Percentiles rank a stretch among this genome's conserved stretches.
These are phyloP conservation scores for Drosophila neocordata DNA, from an alignment of 1,140 invertebrate species.

Conservation along the genomic window DNA sequence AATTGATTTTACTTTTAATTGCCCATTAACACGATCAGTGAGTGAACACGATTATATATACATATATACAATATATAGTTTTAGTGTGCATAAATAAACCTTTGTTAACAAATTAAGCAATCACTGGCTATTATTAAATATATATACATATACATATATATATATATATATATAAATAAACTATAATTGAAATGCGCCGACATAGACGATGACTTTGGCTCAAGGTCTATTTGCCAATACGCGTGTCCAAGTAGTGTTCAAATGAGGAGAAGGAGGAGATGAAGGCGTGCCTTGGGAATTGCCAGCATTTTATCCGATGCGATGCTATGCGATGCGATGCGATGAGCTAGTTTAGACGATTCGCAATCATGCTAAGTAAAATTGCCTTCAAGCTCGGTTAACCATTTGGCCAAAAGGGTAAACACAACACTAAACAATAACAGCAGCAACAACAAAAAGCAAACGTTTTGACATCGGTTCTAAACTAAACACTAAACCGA, in stretches of 20 bases:
- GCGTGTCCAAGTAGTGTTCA: slow-evolving; percentile 37
- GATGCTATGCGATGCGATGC: slow-evolving; percentile 26
- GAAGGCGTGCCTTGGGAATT: slow-evolving; percentile 40
- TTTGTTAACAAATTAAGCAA: slow-evolving; percentile 78
- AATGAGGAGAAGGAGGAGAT: background rate
- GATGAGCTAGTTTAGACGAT: slow-evolving; percentile 28
- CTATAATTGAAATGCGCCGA: slow-evolving; percentile 70
- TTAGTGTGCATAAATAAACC: slow-evolving; percentile 33
- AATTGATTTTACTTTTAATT: slow-evolving; percentile 66
- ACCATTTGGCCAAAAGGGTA: slow-evolving; percentile 46
- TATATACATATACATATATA: background rate
- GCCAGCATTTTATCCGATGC: slow-evolving; percentile 27
- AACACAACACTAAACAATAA: slow-evolving; percentile 21
- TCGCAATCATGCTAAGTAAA: slow-evolving; percentile 73
- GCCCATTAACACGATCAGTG: slow-evolving; percentile 64
- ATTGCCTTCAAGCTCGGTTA: slow-evolving; percentile 76
- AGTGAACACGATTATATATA: slow-evolving; percentile 5
- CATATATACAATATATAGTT: slow-evolving; percentile 17
- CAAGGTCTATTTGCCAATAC: slow-evolving; percentile 56
- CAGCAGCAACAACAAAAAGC: background rate
- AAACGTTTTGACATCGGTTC: background rate
- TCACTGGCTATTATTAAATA: slow-evolving; percentile 62
- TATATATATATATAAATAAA: slow-evolving; percentile 31
- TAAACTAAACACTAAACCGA: slow-evolving; percentile 25
- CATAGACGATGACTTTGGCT: slow-evolving; percentile 38